Conservation (phyloP, 2,113 vertebrate species). For the Herpailurus yagouaroundi region DNA sequence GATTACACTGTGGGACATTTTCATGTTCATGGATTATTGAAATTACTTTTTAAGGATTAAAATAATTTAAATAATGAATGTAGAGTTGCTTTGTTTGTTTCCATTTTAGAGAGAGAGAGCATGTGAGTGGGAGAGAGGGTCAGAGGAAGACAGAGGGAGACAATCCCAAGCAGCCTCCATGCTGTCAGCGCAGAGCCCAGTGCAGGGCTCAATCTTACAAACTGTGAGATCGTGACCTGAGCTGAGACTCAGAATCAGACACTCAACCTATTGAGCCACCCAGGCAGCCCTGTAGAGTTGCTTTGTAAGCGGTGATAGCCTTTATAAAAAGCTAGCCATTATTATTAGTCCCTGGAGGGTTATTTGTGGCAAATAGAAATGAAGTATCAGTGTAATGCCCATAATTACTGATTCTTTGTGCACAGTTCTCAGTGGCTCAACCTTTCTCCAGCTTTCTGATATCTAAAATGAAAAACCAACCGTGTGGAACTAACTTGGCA, state of each 20-base stretch:
- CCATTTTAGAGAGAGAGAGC: too few species aligned
- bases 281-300: not conserved
- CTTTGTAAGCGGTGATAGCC: not conserved
- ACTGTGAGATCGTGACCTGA: too few species aligned
- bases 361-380: not conserved
- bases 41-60: conserved; percentile 31
- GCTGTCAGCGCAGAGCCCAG: too few species aligned
- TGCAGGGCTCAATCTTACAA: too few species aligned
- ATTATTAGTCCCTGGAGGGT: not conserved
- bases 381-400: not conserved
- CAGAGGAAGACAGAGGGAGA: too few species aligned
- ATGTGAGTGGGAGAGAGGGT: too few species aligned
- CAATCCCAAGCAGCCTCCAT: too few species aligned
- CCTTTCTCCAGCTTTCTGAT: not conserved
- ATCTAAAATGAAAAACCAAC: not conserved
- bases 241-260: too few species aligned
- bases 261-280: too few species aligned
- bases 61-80: not conserved
- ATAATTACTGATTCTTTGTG: not conserved
- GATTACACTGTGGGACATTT: not conserved
- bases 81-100: not conserved
- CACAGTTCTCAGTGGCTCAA: not conserved
- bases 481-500: not conserved
- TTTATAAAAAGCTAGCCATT: not conserved
- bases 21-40: not conserved